Conservation (phyloP, 2,113 vertebrate genomes). For the Periophthalmus modestus region DNA sequence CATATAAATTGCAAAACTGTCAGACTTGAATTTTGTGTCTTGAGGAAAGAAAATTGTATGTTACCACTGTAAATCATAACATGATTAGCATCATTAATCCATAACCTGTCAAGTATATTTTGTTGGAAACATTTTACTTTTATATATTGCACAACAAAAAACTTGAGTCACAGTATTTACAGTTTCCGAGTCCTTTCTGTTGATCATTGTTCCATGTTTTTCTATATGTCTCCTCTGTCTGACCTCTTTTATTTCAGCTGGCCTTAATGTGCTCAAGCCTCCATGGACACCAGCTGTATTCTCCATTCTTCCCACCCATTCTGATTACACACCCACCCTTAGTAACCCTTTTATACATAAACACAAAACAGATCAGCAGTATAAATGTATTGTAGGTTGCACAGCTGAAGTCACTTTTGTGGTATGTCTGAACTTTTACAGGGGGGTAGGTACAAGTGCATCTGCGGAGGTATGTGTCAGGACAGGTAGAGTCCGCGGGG, state of each 20-base stretch:
- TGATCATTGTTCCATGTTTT: not conserved
- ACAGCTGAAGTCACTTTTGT: constrained; percentile 57
- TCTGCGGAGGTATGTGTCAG: constrained; percentile 60
- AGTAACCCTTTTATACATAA: constrained; percentile 48
- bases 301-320: constrained; percentile 60
- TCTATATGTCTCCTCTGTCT: not conserved
- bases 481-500: constrained; percentile 50
- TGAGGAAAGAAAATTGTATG: not conserved
- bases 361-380: constrained; percentile 31
- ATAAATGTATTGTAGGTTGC: not conserved
- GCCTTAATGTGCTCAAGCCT: constrained; percentile 46
- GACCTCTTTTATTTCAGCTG: constrained; percentile 17
- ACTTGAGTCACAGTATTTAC: not conserved
- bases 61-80: not conserved
- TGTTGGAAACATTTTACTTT: too few relatives aligned
- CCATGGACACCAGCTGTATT: constrained; percentile 64
- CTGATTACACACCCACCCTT: constrained; percentile 55
- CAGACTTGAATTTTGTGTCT: not conserved
- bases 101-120: too few relatives aligned
- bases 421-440: constrained; percentile 61
- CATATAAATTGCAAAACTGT: not conserved
- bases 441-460: constrained; percentile 49
- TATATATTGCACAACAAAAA: not conserved
- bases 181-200: not conserved
- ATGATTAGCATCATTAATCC: too few relatives aligned